Evolutionary conservation across 2,888 invertebrate genomes (phyloP).

Genomic region (Cephus spinipes): DNA sequence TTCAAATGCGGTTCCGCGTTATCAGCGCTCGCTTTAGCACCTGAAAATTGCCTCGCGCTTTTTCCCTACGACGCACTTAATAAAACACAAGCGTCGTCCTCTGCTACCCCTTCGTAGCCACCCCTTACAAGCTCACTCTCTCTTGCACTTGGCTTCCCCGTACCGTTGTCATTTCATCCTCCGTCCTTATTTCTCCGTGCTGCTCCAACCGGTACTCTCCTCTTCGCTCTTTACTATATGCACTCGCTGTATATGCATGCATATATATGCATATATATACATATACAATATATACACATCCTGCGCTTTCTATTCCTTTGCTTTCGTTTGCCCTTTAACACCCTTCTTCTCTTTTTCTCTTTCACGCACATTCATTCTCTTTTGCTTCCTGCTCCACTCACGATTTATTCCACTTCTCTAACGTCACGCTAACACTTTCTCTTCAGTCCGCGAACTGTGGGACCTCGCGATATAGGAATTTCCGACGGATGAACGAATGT

Average conservation of each 20-base stretch:
- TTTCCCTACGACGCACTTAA: constrained; percentile 62
- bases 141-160: constrained; percentile 1
- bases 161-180: constrained; percentile 9
- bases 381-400: constrained; percentile 34
- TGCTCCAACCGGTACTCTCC: constrained; percentile 36
- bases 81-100: constrained; percentile 56
- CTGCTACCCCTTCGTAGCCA: constrained; percentile 19
- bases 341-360: constrained; percentile 36
- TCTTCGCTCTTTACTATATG: constrained; percentile 24
- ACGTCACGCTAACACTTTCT: not conserved
- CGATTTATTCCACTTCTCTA: not conserved
- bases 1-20: constrained; percentile 49
- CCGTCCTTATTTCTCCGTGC: constrained; percentile 23
- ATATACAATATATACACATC: not conserved
- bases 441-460: not conserved
- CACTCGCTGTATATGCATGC: not conserved
- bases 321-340: constrained; percentile 48
- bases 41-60: constrained; percentile 62
- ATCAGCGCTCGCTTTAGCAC: constrained; percentile 59
- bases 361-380: constrained; percentile 25
- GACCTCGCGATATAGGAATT: not conserved
- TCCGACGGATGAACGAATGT: constrained; percentile 49
- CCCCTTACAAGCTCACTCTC: constrained; percentile 17
- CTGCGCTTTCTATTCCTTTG: constrained; percentile 22
- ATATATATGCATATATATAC: not conserved